Conservation (phyloP, 53 echinoderm and acorn worm species). For the Luidia sarsii region DNA sequence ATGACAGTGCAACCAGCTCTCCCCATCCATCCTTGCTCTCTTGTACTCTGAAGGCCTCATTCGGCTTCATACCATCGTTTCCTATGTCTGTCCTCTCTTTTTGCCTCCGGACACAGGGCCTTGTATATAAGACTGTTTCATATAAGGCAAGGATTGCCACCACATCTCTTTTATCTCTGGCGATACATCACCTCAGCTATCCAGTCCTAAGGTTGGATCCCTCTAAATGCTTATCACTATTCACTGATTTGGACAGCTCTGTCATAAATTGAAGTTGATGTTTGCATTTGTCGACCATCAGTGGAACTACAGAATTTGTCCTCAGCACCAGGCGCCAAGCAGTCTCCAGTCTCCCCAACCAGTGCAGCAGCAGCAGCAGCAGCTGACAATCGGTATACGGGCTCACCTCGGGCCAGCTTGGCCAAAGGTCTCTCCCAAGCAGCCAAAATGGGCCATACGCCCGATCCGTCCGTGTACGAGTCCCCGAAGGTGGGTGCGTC, state of each 20-base stretch:
- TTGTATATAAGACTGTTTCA: not conserved
- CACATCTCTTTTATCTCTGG: not conserved
- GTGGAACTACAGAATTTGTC: conserved; percentile 15
- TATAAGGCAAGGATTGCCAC: not conserved
- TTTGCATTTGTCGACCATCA: not conserved
- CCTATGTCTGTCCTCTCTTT: not conserved
- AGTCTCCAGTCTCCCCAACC: not conserved
- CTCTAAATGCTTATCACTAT: not conserved
- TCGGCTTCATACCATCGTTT: no score
- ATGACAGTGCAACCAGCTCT: no score
- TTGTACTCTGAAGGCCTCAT: not conserved
- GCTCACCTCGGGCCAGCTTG: not conserved
- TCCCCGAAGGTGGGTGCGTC: no score
- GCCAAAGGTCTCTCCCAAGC: not conserved
- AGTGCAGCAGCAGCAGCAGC: not conserved
- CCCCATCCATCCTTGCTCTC: no score
- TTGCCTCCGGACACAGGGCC: no score
- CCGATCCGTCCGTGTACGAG: no score
- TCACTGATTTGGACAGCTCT: not conserved
- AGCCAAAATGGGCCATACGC: not conserved
- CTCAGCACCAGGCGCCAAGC: not conserved
- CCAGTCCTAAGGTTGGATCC: no score
- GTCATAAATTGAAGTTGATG: not conserved
- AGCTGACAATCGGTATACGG: not conserved
- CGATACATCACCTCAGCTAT: not conserved